Percentiles rank a stretch among this genome's conserved stretches.
phyloP scores from a whole-genome alignment of 2,113 vertebrate genomes.

The Helogale parvula region DNA sequence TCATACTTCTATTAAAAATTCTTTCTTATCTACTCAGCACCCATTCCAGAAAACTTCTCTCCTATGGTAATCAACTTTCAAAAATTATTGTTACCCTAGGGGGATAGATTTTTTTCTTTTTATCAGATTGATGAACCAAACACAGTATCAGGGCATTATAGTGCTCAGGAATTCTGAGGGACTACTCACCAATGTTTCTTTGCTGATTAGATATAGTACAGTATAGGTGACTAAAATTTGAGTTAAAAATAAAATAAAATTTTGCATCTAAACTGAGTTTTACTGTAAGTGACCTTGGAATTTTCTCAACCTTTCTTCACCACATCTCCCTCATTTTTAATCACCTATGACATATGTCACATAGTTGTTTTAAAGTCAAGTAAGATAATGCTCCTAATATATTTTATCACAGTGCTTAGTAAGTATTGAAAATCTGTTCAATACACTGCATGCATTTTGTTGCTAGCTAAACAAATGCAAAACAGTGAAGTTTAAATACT shows the following conservation, averaged over 20 bases:
- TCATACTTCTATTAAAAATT: neutral
- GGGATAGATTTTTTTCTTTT: neutral
- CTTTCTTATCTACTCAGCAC: neutral
- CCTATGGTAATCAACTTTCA: neutral
- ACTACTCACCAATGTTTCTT: neutral
- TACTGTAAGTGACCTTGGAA: neutral
- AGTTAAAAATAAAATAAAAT: neutral
- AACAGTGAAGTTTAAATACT: neutral
- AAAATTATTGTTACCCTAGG: neutral
- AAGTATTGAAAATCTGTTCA: neutral
- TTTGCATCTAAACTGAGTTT: neutral
- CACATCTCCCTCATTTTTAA: neutral
- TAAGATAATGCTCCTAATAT: neutral
- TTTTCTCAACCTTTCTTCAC: neutral
- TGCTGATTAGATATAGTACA: neutral
- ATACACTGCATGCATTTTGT: neutral
- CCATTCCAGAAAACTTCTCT: neutral
- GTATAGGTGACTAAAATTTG: neutral
- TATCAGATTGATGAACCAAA: neutral
- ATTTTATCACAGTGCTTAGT: neutral
- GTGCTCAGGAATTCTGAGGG: neutral
- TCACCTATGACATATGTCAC: neutral
- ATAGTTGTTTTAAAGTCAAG: neutral
- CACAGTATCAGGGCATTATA: neutral
- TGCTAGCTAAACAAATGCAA: neutral